Conservation (phyloP, 92 coral and sea anemone species). For the Desmophyllum pertusum region DNA sequence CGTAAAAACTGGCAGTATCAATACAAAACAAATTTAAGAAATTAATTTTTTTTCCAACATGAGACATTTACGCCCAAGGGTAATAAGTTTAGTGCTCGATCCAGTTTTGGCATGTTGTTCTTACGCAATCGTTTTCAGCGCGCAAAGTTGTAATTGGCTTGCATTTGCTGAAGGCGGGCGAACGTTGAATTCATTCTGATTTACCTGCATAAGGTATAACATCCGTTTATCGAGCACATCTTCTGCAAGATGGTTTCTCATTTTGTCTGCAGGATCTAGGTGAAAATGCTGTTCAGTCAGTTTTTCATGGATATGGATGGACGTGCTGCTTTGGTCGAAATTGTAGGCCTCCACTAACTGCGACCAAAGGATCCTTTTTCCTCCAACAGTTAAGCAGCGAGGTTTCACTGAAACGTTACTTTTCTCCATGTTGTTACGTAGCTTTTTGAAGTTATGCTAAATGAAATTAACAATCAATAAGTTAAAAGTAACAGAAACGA, state of each 20-base stretch:
- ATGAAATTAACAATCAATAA: too few species aligned
- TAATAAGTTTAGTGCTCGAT: too few species aligned
- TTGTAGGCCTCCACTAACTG: conserved; percentile 53
- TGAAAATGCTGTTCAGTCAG: conserved; percentile 60
- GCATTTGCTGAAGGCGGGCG: too few species aligned
- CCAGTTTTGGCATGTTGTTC: too few species aligned
- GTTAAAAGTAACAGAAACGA: too few species aligned
- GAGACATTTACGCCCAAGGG: too few species aligned
- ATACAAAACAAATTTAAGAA: too few species aligned
- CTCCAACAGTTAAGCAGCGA: conserved; percentile 44
- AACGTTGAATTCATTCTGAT: neutral
- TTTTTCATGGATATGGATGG: conserved; percentile 54
- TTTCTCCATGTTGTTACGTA: conserved; percentile 62
- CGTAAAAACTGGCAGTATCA: too few species aligned
- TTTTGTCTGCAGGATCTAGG: conserved; percentile 51
- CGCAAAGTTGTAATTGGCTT: neutral
- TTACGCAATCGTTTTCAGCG: too few species aligned
- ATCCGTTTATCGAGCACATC: conserved; percentile 61
- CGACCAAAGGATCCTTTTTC: conserved; percentile 57
- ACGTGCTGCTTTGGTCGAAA: conserved; percentile 46
- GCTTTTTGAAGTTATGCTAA: conserved; percentile 69
- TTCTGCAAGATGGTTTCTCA: conserved; percentile 67
- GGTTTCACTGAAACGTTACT: conserved; percentile 29
- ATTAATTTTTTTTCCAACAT: too few species aligned
- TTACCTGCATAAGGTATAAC: conserved; percentile 52